Evolutionary conservation across 2,888 invertebrate genomes (phyloP), one percentile per base, ranked within the genome.

Genomic region (Lobophora halterata): DNA sequence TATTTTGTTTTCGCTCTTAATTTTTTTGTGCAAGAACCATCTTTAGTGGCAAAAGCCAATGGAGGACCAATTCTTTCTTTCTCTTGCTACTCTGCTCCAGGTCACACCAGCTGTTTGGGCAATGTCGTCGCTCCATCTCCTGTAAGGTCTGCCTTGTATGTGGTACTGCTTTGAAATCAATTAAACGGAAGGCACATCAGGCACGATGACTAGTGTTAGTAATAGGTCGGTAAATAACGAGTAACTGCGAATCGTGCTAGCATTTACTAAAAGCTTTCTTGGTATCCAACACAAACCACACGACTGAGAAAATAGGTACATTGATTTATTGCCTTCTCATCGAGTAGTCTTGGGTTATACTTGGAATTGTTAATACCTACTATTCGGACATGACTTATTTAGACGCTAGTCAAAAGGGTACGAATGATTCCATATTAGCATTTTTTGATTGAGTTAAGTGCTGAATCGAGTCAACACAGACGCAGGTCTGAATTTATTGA

Each of bases 381-480:
- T n/a, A 20, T 16, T 3, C 1, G 10, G n/a, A 11, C 16, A 4
- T 14, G 2, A 4, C 2, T 10, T 12, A 17, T 8, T n/a, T n/a
- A n/a, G n/a, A n/a, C n/a, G n/a, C 5, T 17, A 17, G 17, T 5
- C 17, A 3, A 14, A 24, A 8, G 26, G 10, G 1, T 10, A 34
- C 11, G 5, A 13, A 28, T 32, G n/a, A 7, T 5, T 13, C 17
- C 26, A 8, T 9, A 23, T 66, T 63, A 60, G 52, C 62, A 65
- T 65, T 65, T 63, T 60, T 53, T 49, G 57, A 70, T 69, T 66
- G 69, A 71, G 65, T 71, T 65, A 68, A 74, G 67, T 71, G 74
- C 69, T 65, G 60, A 72, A 63, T 63, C 66, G 55, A 71, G 65
- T 71, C 65, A 65, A 62, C 58, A 37, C 58, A 56, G 65, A 62